Evolutionary conservation across 2,113 vertebrate species (phyloP), one percentile per base, ranked within the genome.

Genomic region (Falcunculus frontatus): DNA sequence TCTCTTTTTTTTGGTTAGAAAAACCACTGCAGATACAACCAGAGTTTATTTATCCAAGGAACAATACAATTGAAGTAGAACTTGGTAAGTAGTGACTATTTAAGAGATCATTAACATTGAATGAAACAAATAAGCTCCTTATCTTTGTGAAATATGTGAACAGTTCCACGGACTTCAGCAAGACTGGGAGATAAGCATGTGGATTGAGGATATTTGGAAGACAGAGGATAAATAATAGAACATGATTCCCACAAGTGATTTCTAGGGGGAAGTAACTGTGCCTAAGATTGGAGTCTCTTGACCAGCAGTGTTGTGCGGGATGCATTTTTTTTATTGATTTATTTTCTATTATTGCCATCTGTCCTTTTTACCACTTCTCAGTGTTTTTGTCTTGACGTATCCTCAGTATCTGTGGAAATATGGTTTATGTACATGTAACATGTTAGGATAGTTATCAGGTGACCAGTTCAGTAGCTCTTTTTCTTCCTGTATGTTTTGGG

Each of bases 11-110:
- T 92, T 7, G 94, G 14, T 91, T 95, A 98, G 98, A 87, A 50
- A 15, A 69, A 52, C 67, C 50, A n/a, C 50, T 3, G 29, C 49
- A 20, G 6, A 4, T 30, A 6, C 69, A 11, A 37, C 98, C 98
- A 41, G 59, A 97, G 64, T 97, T 99, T 42, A 57, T 94, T 68
- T 97, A 98, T 85, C 99, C 99, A 0, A 79, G 64, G 26, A 98
- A 98, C 49, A 97, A 98, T 27, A 97, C 97, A 4, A 46, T 99
- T 89, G 98, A 98, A 97, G 98, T 97, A 44, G 63, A 90, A 11
- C 65, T 93, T 14, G 99, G 99, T 99, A 95, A 99, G 99, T 97
- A 60, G 27, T 53, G 27, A 30, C 22, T 89, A 33, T 68, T 33
- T 83, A 55, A 75, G 39, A 78, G 32, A 50, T 67, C 8, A 35